Conservation (phyloP, 2,888 invertebrate species). For the Tipula lateralis region DNA sequence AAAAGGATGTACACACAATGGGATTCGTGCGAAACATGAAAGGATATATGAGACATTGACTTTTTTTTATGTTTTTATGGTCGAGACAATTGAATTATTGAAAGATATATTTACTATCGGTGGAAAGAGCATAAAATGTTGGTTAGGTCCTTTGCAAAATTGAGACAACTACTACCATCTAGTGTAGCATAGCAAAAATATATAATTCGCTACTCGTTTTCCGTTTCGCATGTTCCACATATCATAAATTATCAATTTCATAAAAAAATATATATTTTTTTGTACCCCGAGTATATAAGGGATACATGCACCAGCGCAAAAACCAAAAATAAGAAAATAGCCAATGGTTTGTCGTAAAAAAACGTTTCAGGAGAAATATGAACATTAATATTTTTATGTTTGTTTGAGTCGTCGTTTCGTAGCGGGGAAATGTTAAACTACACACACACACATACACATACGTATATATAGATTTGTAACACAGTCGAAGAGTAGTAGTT, state of each 20-base stretch:
- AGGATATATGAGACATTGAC: not conserved
- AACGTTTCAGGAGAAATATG: not conserved
- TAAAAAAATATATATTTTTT: not conserved
- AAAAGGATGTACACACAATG: not conserved
- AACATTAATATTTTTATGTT: not conserved
- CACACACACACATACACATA: not conserved
- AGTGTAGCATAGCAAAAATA: not conserved
- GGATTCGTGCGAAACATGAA: not conserved
- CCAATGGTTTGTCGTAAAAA: not conserved
- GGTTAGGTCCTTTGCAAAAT: not conserved
- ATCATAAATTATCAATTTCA: conserved; percentile 19
- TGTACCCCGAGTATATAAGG: not conserved
- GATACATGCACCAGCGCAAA: not conserved
- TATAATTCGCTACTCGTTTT: not conserved
- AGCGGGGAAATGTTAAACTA: not conserved
- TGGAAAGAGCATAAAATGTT: not conserved
- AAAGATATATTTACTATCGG: not conserved
- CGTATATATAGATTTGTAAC: not conserved
- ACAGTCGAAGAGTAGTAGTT: not conserved
- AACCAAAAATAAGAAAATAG: not conserved
- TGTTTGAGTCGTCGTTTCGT: not conserved
- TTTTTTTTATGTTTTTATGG: not conserved
- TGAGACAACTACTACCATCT: not conserved
- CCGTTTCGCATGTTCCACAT: not conserved
- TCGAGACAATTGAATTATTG: not conserved